Evolutionary conservation across 2,113 vertebrate genomes (phyloP).

Genomic region (Cheirogaleus medius): DNA sequence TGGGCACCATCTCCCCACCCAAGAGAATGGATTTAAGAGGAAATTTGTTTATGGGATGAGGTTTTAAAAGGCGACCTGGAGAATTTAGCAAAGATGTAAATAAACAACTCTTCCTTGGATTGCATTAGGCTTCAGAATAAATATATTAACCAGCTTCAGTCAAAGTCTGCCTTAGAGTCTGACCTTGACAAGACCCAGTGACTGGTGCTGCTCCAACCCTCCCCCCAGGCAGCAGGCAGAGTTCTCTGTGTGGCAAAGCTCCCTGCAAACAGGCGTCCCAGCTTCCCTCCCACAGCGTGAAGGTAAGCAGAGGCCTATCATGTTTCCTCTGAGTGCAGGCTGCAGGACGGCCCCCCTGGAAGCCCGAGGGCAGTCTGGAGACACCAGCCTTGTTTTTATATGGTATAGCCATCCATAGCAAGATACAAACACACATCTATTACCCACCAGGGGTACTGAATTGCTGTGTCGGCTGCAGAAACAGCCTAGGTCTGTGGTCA

Average conservation of each 20-base stretch:
- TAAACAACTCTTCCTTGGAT: constrained; percentile 63
- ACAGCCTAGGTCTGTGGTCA: background rate
- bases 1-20: constrained; percentile 75
- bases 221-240: background rate
- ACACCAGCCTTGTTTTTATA: constrained; percentile 41
- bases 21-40: constrained; percentile 73
- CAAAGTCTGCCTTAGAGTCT: constrained; percentile 57
- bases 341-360: background rate
- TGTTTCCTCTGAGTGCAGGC: background rate
- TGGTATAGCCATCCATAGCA: background rate
- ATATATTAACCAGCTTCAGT: constrained; percentile 67
- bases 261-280: background rate
- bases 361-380: constrained; percentile 16
- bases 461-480: background rate
- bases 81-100: constrained; percentile 79
- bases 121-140: constrained; percentile 76
- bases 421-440: background rate
- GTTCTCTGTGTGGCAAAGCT: background rate
- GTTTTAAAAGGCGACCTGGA: constrained; percentile 79
- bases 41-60: constrained; percentile 77
- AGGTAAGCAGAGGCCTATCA: constrained; percentile 52
- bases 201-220: background rate
- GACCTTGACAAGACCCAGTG: constrained; percentile 73
- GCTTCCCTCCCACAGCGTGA: constrained; percentile 10
- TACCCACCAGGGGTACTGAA: constrained; percentile 3